These are phyloP conservation scores for Megatriorchis doriae DNA, from an alignment of 2,113 vertebrate genomes.

Conservation along the genomic window DNA sequence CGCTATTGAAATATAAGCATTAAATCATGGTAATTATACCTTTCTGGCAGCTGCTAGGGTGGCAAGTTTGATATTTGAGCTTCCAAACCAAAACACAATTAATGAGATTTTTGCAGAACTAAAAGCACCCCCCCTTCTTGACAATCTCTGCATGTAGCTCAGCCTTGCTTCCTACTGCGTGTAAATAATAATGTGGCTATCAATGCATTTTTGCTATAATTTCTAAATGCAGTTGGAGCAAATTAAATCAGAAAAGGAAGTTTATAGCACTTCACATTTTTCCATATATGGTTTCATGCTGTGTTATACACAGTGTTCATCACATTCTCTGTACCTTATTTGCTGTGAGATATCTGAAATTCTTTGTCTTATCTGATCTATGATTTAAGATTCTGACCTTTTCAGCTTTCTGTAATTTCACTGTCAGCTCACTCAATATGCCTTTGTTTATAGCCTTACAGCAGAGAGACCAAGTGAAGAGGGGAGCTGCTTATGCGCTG, in stretches of 20 bases:
- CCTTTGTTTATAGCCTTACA: slow-evolving; percentile 49
- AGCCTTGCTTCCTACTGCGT: not conserved
- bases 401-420: slow-evolving; percentile 42
- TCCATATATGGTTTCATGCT: not conserved
- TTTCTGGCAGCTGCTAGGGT: not conserved
- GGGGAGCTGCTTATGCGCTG: not conserved
- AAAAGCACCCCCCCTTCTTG: not conserved
- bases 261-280: not conserved
- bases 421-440: slow-evolving; percentile 13
- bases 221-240: not conserved
- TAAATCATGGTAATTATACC: not conserved
- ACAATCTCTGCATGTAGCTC: not conserved
- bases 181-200: slow-evolving; percentile 17
- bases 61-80: not conserved
- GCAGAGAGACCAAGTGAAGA: not conserved
- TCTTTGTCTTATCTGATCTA: slow-evolving; percentile 49
- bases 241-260: slow-evolving; percentile 35
- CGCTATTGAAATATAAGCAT: not conserved
- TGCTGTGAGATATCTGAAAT: slow-evolving; percentile 36
- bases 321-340: not conserved
- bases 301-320: not conserved
- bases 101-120: slow-evolving; percentile 13
- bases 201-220: not conserved
- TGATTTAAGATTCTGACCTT: slow-evolving; percentile 60
- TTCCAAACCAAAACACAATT: not conserved